Base-by-base conservation (phyloP, 23 tunicate species). In the Clavelina lepadiformis region DNA sequence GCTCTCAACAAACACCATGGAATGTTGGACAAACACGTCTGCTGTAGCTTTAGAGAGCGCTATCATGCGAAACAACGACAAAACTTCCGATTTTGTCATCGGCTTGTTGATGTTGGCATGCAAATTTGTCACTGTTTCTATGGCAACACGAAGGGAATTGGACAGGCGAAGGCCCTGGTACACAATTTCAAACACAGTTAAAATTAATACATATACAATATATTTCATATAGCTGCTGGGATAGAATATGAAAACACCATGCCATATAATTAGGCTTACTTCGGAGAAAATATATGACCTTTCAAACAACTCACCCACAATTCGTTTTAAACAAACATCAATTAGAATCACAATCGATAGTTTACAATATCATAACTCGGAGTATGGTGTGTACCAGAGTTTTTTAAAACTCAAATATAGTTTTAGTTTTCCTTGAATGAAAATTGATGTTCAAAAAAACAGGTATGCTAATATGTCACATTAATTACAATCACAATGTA, bases 11-110 rank as follows among this genome's bases (percentile, higher is more conserved):
- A 70, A 63, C 20, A 62, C 65, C 73, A 71, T 65, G 3, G 88
- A 77, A 52, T 64, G 56, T 18, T 63, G 50, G 73, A 68, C 49
- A 61, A 81, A 89, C 32, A 67, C 51, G 3, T 63, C 79, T 20
- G 74, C 44, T n/a, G 81, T 71, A 45, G 89, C 79, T 55, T 89
- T 89, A 33, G 65, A 56, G 56, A 89, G 63, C 33, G 94, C 67
- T 66, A 89, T 75, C 68, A 89, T 63, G 74, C 82, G 83, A 55
- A 86, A 89, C 13, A 89, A 75, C 1, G 79, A 80, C 15, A 74
- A 46, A 18, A 89, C 97, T 63, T 76, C 89, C 33, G 63, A 53
- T 38, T 50, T 75, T 5, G 89, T 70, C 97, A 89, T 81, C 25
- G 97, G 89, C 52, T 81, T 81, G 67, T 64, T 50, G 21, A 59